phyloP scores from a whole-genome alignment of 2,888 invertebrate genomes.

The Eurois occulta region DNA sequence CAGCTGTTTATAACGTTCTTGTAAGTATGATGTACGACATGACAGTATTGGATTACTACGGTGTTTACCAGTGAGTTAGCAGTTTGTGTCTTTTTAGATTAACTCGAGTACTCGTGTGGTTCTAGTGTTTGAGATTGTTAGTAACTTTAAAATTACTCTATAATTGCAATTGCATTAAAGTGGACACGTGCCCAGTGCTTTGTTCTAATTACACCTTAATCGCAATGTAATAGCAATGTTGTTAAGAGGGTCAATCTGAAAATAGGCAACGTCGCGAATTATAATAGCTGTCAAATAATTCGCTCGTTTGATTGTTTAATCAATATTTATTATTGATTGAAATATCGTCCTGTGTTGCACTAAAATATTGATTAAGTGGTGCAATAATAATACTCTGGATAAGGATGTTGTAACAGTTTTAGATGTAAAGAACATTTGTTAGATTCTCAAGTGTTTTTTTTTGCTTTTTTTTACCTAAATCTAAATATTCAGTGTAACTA shows the following conservation, averaged over 20 bases:
- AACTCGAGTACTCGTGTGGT: not conserved
- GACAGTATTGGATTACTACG: constrained; percentile 11
- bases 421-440: too few relatives aligned
- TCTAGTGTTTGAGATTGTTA: not conserved
- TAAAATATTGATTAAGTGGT: too few relatives aligned
- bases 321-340: too few relatives aligned
- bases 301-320: too few relatives aligned
- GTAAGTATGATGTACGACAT: constrained; percentile 12
- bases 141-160: not conserved
- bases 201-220: not conserved
- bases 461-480: too few relatives aligned
- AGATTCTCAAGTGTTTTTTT: too few relatives aligned
- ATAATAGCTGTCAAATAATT: too few relatives aligned
- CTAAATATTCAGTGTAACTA: too few relatives aligned
- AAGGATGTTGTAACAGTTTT: too few relatives aligned
- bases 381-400: too few relatives aligned
- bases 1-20: constrained; percentile 34
- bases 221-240: not conserved
- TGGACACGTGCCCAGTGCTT: not conserved
- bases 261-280: not conserved
- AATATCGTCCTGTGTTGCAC: too few relatives aligned
- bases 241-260: not conserved
- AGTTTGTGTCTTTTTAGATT: constrained; percentile 20
- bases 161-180: not conserved
- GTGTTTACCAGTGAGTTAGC: constrained; percentile 20